A percentile compares a stretch with the other conserved stretches of the same genome.
These are phyloP conservation scores for Aphelocoma coerulescens DNA, from an alignment of 2,113 vertebrate genomes.

Conservation along the genomic window DNA sequence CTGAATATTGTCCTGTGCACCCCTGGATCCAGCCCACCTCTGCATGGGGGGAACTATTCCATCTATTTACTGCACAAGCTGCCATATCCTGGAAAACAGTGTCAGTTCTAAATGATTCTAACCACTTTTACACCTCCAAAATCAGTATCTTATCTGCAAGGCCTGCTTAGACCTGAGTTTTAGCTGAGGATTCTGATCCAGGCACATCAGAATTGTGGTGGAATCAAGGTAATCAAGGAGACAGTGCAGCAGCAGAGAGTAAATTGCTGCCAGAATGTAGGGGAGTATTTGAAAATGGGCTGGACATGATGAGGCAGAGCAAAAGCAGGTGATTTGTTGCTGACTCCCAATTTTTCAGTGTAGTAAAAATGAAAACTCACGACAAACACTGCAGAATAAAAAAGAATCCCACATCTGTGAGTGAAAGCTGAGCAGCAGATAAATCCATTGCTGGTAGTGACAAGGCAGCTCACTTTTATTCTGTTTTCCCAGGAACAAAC, in stretches of 20 bases:
- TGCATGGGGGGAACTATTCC: background rate
- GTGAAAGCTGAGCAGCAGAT: background rate
- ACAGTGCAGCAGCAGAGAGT: background rate
- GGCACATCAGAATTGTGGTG: background rate
- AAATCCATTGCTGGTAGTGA: background rate
- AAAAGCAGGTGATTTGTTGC: background rate
- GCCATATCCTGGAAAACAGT: background rate
- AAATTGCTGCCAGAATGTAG: background rate
- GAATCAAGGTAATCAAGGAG: background rate
- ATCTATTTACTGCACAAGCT: background rate
- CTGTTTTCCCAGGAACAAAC: background rate
- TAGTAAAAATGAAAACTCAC: background rate
- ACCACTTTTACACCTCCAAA: background rate
- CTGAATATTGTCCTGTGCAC: background rate
- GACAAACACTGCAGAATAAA: background rate
- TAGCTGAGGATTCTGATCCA: background rate
- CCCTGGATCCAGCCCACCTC: background rate
- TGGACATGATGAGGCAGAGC: background rate
- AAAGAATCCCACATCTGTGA: background rate
- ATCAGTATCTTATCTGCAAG: background rate
- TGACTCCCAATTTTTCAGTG: background rate
- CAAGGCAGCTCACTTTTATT: background rate
- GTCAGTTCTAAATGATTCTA: background rate
- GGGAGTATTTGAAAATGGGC: background rate
- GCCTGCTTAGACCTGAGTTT: background rate